Conservation (phyloP, 1,140 invertebrate species). For the Coptotermes formosanus region DNA sequence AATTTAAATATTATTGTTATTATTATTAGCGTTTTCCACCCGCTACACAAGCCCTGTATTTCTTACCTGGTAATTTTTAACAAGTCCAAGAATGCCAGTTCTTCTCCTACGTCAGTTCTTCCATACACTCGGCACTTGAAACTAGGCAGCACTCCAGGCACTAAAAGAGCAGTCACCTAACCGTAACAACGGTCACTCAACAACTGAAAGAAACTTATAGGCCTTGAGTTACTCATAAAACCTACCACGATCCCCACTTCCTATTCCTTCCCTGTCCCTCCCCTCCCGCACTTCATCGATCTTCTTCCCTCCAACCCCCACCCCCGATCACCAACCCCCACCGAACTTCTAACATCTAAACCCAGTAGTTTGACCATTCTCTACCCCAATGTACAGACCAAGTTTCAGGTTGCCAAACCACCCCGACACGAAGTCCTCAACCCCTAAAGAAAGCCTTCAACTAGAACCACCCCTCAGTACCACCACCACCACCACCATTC, state of each 20-base stretch:
- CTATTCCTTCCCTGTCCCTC: neutral
- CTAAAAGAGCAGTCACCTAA: neutral
- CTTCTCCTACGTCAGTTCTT: too few relatives aligned
- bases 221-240: neutral
- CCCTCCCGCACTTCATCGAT: neutral
- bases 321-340: too few relatives aligned
- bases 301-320: too few relatives aligned
- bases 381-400: neutral
- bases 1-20: too few relatives aligned
- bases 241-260: neutral
- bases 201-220: neutral
- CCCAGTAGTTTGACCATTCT: neutral
- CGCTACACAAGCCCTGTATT: too few relatives aligned
- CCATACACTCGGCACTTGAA: too few relatives aligned
- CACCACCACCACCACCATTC: neutral
- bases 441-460: neutral
- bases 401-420: constrained; percentile 8
- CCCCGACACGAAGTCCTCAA: neutral
- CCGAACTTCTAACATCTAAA: neutral
- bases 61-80: too few relatives aligned
- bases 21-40: too few relatives aligned
- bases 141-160: too few relatives aligned
- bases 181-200: neutral
- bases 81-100: too few relatives aligned
- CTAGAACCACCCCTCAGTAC: neutral